Evolutionary conservation across 2,888 invertebrate genomes (phyloP), one percentile per base, ranked within the genome.

Genomic region (Orthonevra nobilis): DNA sequence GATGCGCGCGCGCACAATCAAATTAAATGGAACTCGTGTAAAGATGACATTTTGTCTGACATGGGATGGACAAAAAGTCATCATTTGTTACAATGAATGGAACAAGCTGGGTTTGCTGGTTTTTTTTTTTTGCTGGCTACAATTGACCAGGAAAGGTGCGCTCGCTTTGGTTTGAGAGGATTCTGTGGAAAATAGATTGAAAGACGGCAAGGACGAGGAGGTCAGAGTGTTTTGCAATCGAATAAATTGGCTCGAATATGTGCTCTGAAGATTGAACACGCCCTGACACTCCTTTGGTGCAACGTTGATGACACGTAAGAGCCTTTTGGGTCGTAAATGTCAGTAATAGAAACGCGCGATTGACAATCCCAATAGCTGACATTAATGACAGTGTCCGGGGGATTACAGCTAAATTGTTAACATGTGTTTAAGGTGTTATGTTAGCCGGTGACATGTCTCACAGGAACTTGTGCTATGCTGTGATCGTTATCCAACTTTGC

Each of bases 1-100:
- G 46, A 66, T 66, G 68, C 30, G 42, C 54, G 40, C 40, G 54
- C 48, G 19, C 32, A 75, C 70, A 63, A 75, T 75, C 81, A 84
- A 85, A 85, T 83, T 84, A 82, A 85, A 85, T 82, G 82, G 83
- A 84, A 85, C 81, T 83, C 81, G 72, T 82, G 83, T 83, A 83
- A 83, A 83, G 82, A 82, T 83, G 83, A 83, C 84, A 86, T 85
- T 86, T 86, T 86, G 86, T 85, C 81, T 83, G 83, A 84, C 83
- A 83, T 75, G 83, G 84, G 84, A 84, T 82, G 82, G 74, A 82
- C 81, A 72, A 83, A 82, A 83, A 82, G 82, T 82, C 82, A 83
- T 82, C 84, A 84, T 84, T 84, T 84, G 83, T 84, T 84, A 82
- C 63, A 46, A 36, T 48, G 75, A 70, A 56, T 70, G 70, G 54